Evolutionary conservation across 1,140 invertebrate genomes (phyloP), one percentile per base, ranked within the genome.

Genomic region (Cydia strobilella): DNA sequence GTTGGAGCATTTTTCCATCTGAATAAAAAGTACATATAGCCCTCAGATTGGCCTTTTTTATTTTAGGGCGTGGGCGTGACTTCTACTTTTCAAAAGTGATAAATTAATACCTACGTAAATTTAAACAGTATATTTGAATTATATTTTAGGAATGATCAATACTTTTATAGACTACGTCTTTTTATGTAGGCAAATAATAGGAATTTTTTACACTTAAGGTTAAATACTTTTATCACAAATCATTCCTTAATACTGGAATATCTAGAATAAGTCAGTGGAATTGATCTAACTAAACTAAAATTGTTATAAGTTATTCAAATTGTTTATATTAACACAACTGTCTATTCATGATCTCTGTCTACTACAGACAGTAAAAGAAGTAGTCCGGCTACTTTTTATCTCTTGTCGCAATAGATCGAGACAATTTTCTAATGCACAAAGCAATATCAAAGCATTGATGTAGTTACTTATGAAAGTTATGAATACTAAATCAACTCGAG

Each of bases 171-270:
- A 23, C 18, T 59, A 59, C 54, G 6, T 59, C 7, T 23, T 23
- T 51, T 59, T 23, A 23, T 59, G 18, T 59, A 23, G 7, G 51
- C 51, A 18, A 54, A 59, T 59, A 23, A 23, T 59, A 59, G 54
- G 27, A 35, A 69, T 20, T 20, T 69, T 45, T 2, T 15, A 69
- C 10, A 35, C n/a, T 69, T 69, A 39, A 10, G 27, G 15, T 69
- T 69, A 69, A 69, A 69, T 35, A 69, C n/a, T 20, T 31, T 39
- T 69, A 69, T 69, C 65, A 69, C 65, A 69, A 69, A 69, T 69
- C 5, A 35, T 69, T 23, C 23, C n/a, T 39, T 69, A 69, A 69
- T 69, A 69, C 65, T 69, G 65, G 18, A 39, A 27, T 65, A 65
- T 15, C 63, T 27, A 27, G 13, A 69, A 42, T 35, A 69, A 27